A percentile compares a stretch with the other conserved stretches of the same genome.
Conservation (phyloP, 2,888 invertebrate species). For the Prosapia bicincta region DNA sequence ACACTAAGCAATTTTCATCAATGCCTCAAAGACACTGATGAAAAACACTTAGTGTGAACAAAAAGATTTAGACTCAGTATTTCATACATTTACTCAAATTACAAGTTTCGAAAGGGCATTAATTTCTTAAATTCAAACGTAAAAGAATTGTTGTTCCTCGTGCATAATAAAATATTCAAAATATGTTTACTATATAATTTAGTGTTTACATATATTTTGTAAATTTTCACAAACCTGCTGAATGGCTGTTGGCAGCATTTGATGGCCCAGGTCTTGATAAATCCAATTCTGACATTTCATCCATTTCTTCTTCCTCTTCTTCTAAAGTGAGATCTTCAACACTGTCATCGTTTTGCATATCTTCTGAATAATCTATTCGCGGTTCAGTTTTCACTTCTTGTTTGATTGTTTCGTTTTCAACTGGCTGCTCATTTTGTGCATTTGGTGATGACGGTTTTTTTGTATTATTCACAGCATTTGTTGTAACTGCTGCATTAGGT, state of each 20-base stretch:
- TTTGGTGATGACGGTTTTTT: conserved; percentile 2
- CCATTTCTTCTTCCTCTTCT: conserved; percentile 65
- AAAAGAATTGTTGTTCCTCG: too few species aligned
- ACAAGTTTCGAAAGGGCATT: too few species aligned
- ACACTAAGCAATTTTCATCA: too few species aligned
- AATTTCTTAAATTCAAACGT: too few species aligned
- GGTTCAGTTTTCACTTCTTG: conserved; percentile 30
- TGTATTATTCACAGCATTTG: neutral
- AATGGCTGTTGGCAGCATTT: conserved; percentile 28
- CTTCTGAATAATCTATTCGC: conserved; percentile 30
- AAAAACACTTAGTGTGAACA: too few species aligned
- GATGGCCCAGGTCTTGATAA: conserved; percentile 38
- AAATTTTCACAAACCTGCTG: conserved; percentile 17
- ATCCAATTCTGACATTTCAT: conserved; percentile 56
- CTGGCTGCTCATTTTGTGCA: conserved; percentile 6
- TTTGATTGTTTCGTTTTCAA: conserved; percentile 23
- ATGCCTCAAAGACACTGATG: too few species aligned
- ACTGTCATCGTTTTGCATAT: conserved; percentile 59
- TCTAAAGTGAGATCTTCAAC: conserved; percentile 81
- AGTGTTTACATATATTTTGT: too few species aligned
- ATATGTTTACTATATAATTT: too few species aligned
- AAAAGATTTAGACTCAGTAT: too few species aligned
- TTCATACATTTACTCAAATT: too few species aligned
- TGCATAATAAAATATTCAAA: too few species aligned
- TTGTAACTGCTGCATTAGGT: neutral